Conservation (phyloP, 2,113 vertebrate genomes). For the Chionis minor region DNA sequence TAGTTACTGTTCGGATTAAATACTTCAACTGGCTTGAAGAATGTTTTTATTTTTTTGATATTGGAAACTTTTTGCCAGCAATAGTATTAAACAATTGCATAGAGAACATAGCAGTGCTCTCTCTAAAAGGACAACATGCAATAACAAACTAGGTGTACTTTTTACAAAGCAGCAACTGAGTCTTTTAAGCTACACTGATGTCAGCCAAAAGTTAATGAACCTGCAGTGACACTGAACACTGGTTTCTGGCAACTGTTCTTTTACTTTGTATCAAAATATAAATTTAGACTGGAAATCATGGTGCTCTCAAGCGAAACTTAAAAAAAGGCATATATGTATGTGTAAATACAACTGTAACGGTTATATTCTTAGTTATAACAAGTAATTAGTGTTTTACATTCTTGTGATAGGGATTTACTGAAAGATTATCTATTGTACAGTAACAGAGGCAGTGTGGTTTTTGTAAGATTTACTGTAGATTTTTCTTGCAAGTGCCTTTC, state of each 20-base stretch:
- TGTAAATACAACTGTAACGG: slow-evolving; percentile 77
- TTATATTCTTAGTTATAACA: slow-evolving; percentile 72
- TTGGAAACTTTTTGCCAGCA: slow-evolving; percentile 75
- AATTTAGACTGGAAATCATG: slow-evolving; percentile 71
- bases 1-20: slow-evolving; percentile 74
- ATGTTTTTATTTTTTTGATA: slow-evolving; percentile 76
- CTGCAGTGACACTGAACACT: slow-evolving; percentile 40
- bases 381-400: slow-evolving; percentile 76
- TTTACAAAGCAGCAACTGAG: slow-evolving; percentile 41
- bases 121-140: slow-evolving; percentile 74
- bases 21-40: slow-evolving; percentile 85
- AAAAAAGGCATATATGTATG: slow-evolving; percentile 50
- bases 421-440: slow-evolving; percentile 78
- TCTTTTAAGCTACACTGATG: slow-evolving; percentile 46
- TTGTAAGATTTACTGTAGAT: slow-evolving; percentile 83
- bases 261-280: slow-evolving; percentile 67
- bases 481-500: slow-evolving; percentile 88
- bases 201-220: slow-evolving; percentile 56
- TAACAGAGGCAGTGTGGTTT: slow-evolving; percentile 74
- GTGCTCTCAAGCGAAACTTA: slow-evolving; percentile 74
- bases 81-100: slow-evolving; percentile 71
- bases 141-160: slow-evolving; percentile 70
- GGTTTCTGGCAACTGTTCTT: slow-evolving; percentile 67
- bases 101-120: slow-evolving; percentile 59
- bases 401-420: slow-evolving; percentile 67